Evolutionary conservation across 2,113 vertebrate species (phyloP), one percentile per base, ranked within the genome.

Genomic region (Menura novaehollandiae): DNA sequence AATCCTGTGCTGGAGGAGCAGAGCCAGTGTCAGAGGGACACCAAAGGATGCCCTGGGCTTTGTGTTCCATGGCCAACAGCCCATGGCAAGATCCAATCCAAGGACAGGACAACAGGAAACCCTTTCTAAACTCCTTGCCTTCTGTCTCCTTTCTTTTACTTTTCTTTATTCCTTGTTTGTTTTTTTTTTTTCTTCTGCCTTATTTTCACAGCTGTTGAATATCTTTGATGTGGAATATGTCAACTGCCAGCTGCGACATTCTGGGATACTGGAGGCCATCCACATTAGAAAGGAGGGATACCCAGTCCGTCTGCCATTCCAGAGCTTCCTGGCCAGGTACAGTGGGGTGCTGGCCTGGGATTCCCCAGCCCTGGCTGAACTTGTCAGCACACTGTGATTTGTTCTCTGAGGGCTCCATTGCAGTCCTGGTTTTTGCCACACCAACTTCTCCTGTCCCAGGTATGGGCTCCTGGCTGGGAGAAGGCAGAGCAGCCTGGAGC

Each of bases 221-320:
- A 78, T 99, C 91, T 99, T 99, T 93, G 99, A 99, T 47, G 93
- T 99, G 75, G 98, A 98, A 41, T 98, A 99, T 18, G 97, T 99
- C 68, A 97, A 91, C 9, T 92, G 97, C 24, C 99, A 99, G 96
- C 97, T 99, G 88, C 98, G 52, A 82, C 98, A 99, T 95, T 98
- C 98, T 2, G 99, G 98, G 69, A 96, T 99, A 27, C 95, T 99
- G 95, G 98, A 99, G 96, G 98, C 98, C 8, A 97, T 99, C 59
- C 96, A 96, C 53, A 97, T 98, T 59, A 97, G 96, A 44, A 98
- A 98, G 47, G 97, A 99, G 69, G 98, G 99, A 41, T 99, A 98
- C 85, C 99, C 99, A 2, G 66, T 99, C 72, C 98, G 97, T 13
- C 84, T 99, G 41, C 95, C 97, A 26, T 99, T 99, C 91, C 95